These are phyloP conservation scores for Clivina fossor DNA, from an alignment of 2,888 invertebrate species.

Conservation along the genomic window DNA sequence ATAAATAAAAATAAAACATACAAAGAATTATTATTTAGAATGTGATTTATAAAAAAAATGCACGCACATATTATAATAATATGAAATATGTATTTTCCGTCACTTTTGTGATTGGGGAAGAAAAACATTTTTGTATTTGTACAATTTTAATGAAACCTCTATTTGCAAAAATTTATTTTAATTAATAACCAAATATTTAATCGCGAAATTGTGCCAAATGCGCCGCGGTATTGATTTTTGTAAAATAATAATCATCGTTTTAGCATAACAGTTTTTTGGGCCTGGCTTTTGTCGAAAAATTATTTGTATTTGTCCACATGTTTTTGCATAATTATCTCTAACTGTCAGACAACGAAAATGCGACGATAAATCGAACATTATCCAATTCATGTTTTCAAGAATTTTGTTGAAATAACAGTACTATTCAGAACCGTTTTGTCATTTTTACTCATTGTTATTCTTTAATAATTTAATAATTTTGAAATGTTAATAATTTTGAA, in stretches of 20 bases:
- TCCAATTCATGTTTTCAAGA: background rate
- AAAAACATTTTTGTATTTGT: too few relatives aligned
- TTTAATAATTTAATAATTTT: background rate
- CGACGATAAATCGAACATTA: background rate
- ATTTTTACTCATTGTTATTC: too few relatives aligned
- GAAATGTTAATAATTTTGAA: too few relatives aligned
- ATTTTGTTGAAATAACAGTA: too few relatives aligned
- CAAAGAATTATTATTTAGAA: constrained; percentile 11
- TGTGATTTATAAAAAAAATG: constrained; percentile 22
- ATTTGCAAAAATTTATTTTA: constrained; percentile 10
- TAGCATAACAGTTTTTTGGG: too few relatives aligned
- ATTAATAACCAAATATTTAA: constrained; percentile 18
- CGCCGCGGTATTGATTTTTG: background rate
- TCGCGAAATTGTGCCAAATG: constrained; percentile 8
- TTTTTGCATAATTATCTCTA: background rate
- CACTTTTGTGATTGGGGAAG: too few relatives aligned
- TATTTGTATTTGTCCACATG: too few relatives aligned
- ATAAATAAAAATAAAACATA: too few relatives aligned
- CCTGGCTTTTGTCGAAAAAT: too few relatives aligned
- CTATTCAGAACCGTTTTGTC: too few relatives aligned
- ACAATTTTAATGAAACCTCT: constrained; percentile 11
- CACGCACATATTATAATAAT: constrained; percentile 28
- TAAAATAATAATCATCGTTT: background rate
- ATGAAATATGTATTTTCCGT: too few relatives aligned
- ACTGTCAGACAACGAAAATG: background rate